Percentiles rank a stretch among this genome's conserved stretches.
phyloP scores from a whole-genome alignment of 2,113 vertebrate species.

The Nycticebus coucang region DNA sequence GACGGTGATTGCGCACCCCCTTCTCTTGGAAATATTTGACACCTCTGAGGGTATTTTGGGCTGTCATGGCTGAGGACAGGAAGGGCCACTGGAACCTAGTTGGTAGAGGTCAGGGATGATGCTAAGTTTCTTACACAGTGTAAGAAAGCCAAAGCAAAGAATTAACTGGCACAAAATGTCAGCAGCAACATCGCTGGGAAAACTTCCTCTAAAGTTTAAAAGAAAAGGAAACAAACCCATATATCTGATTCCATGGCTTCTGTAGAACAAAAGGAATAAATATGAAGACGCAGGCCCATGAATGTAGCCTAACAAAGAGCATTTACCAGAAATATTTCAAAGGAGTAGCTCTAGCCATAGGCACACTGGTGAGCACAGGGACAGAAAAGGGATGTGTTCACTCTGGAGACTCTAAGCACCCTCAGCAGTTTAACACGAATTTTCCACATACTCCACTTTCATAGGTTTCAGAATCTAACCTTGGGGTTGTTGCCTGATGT shows the following conservation, averaged over 20 bases:
- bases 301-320: accelerated
- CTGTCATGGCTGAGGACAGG: too few species aligned
- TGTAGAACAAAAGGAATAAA: background rate
- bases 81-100: background rate
- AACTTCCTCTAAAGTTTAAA: background rate
- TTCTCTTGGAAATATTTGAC: background rate
- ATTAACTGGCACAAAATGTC: background rate
- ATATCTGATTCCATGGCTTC: background rate
- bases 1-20: background rate
- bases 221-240: background rate
- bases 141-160: background rate
- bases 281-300: accelerated
- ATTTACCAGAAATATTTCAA: background rate
- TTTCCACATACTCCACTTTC: background rate
- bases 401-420: accelerated
- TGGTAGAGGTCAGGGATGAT: background rate
- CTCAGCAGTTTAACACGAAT: background rate
- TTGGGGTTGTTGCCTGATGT: background rate
- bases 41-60: background rate
- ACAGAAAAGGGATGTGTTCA: background rate
- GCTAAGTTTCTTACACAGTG: background rate
- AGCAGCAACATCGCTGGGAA: background rate
- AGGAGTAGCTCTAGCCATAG: background rate
- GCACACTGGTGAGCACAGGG: background rate
- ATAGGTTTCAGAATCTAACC: background rate